Evolutionary conservation across 2,888 invertebrate genomes (phyloP), one percentile per base, ranked within the genome.

Genomic region (Pseudanteris insignis): DNA sequence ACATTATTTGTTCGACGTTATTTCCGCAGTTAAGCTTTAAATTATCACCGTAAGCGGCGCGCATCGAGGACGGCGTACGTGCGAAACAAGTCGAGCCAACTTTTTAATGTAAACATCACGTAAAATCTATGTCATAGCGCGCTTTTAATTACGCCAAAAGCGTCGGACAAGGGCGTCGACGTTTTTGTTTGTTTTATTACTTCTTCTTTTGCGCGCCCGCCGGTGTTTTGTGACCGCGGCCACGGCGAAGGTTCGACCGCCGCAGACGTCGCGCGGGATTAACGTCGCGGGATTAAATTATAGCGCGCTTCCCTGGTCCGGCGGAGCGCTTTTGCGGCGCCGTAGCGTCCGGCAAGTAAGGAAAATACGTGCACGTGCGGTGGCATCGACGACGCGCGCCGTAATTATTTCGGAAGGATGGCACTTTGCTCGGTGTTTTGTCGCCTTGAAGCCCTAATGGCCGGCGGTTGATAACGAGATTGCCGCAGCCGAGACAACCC

Each of bases 381-480:
- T 58, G 68, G 61, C 73, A 74, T 75, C 74, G 75, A 73, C 74
- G 70, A 66, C 67, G 66, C 68, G 69, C 68, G 70, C 69, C 70
- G 70, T 79, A 79, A 79, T 79, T 77, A 75, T 73, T 76, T 71
- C 71, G 73, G 79, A 79, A 79, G 78, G 78, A 77, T 77, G 78
- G 78, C 78, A 79, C 79, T 79, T 78, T 78, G 72, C 75, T 73
- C 73, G 77, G 73, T 70, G 74, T 78, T 79, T 79, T 79, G 77
- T 77, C 77, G 77, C 77, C 77, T 77, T 78, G 76, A 74, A 71
- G 72, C 75, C 72, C 75, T 79, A 79, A 79, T 79, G 79, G 79
- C 73, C 77, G 72, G 79, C 70, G 79, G 79, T 79, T 79, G 78
- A 75, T 79, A 79, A 79, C 78, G 69, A 79, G 78, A 75, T 79